phyloP scores from a whole-genome alignment of 2,113 vertebrate species.

The Corydoras sp. region DNA sequence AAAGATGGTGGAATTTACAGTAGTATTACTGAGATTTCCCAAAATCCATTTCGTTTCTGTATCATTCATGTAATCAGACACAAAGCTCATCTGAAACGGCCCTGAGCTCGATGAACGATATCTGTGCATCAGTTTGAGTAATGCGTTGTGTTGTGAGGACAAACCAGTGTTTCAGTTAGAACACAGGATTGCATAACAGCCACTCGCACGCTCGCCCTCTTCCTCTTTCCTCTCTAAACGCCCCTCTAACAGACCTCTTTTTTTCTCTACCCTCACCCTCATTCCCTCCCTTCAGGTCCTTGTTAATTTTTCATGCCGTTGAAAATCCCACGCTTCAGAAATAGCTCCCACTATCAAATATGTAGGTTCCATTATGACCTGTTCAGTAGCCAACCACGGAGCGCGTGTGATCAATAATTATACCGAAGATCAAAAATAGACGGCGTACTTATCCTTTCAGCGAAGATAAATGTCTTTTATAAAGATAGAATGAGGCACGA shows the following conservation, averaged over 20 bases:
- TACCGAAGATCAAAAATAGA: conserved; percentile 43
- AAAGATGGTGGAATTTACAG: no score
- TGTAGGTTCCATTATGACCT: conserved; percentile 62
- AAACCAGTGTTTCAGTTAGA: conserved; percentile 19
- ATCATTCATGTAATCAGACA: neutral
- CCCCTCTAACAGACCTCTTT: conserved; percentile 19
- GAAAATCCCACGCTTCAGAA: conserved; percentile 68
- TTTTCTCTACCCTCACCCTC: conserved; percentile 17
- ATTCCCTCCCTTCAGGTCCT: conserved; percentile 39
- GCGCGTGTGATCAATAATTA: conserved; percentile 56
- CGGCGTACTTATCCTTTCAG: neutral
- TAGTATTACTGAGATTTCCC: no score
- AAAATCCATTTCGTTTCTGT: no score
- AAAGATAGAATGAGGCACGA: conserved; percentile 12
- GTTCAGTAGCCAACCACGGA: conserved; percentile 42
- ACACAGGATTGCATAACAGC: conserved; percentile 24
- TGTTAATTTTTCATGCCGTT: conserved; percentile 70
- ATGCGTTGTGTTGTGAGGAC: conserved; percentile 19
- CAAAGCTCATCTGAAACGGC: neutral
- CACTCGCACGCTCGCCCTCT: conserved; percentile 18
- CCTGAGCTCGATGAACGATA: neutral
- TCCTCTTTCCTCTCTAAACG: conserved; percentile 6
- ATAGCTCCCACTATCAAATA: conserved; percentile 72
- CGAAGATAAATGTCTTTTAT: conserved; percentile 21
- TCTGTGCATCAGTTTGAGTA: neutral